Percentiles rank a stretch among this genome's conserved stretches.
Evolutionary conservation across 1,140 invertebrate genomes (phyloP).

Genomic region (Dreissena rostriformis): DNA sequence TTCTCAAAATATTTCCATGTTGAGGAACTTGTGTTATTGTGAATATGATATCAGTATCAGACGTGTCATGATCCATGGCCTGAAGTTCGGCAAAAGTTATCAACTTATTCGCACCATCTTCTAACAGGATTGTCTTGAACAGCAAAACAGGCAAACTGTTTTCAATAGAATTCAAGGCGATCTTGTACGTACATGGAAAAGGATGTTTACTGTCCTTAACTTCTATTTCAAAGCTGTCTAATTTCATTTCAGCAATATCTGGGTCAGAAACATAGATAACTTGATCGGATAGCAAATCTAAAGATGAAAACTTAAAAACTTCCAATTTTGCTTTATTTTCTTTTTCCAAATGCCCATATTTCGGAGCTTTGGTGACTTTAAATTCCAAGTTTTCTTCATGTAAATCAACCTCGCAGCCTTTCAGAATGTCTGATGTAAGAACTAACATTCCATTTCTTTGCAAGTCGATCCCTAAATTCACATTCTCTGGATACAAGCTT

Average conservation of each 20-base stretch:
- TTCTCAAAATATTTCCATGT: constrained; percentile 79
- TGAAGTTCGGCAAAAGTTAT: constrained; percentile 81
- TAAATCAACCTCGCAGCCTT: constrained; percentile 79
- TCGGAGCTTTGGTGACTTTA: constrained; percentile 78
- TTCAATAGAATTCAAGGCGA: constrained; percentile 80
- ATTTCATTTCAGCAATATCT: constrained; percentile 78
- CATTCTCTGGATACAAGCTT: constrained; percentile 77
- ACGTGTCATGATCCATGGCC: constrained; percentile 80
- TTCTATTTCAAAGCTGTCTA: constrained; percentile 82
- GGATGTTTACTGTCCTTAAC: constrained; percentile 81
- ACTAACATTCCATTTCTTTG: constrained; percentile 79
- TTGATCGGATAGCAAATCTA: constrained; percentile 80
- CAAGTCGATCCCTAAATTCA: constrained; percentile 79
- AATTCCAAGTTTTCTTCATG: constrained; percentile 78
- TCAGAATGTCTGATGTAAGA: constrained; percentile 79
- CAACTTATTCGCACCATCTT: constrained; percentile 77
- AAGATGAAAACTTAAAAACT: constrained; percentile 79
- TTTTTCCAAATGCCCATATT: constrained; percentile 78
- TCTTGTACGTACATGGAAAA: constrained; percentile 79
- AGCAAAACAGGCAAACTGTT: constrained; percentile 81
- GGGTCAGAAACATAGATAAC: constrained; percentile 80
- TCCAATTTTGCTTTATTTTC: constrained; percentile 76
- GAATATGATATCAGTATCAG: constrained; percentile 74
- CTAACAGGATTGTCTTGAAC: constrained; percentile 74
- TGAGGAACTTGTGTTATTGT: constrained; percentile 78